Evolutionary conservation across 2,797 vertebrate species (phyloP).

Genomic region (Acanthiza pusilla): DNA sequence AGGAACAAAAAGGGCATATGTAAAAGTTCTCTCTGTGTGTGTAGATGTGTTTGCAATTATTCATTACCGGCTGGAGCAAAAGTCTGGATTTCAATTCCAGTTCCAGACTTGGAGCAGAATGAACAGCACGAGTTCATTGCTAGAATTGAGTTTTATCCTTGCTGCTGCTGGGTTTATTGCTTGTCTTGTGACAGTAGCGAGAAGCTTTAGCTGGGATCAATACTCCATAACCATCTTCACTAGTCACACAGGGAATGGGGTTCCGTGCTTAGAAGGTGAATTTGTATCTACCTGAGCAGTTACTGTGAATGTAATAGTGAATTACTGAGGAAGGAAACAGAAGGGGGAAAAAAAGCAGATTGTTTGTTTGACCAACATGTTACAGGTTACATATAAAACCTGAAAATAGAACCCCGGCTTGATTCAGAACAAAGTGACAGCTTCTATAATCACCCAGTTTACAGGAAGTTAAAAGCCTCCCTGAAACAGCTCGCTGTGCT

Average conservation of each 20-base stretch:
- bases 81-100: constrained; percentile 17
- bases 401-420: neutral
- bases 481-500: neutral
- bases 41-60: constrained; percentile 48
- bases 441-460: neutral
- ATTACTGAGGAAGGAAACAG: neutral
- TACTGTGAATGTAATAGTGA: neutral
- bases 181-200: neutral
- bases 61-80: constrained; percentile 19
- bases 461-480: constrained; percentile 13
- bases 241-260: neutral
- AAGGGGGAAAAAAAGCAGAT: neutral
- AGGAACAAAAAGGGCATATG: neutral
- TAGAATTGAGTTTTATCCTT: neutral
- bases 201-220: neutral
- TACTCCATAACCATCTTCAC: neutral
- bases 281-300: neutral
- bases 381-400: neutral
- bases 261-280: neutral
- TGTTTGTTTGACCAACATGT: neutral
- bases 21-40: neutral
- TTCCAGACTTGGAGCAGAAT: neutral
- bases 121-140: neutral
- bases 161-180: neutral
- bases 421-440: neutral